Base-by-base conservation (phyloP, 2,888 invertebrate genomes). In the Adineta ricciae region DNA sequence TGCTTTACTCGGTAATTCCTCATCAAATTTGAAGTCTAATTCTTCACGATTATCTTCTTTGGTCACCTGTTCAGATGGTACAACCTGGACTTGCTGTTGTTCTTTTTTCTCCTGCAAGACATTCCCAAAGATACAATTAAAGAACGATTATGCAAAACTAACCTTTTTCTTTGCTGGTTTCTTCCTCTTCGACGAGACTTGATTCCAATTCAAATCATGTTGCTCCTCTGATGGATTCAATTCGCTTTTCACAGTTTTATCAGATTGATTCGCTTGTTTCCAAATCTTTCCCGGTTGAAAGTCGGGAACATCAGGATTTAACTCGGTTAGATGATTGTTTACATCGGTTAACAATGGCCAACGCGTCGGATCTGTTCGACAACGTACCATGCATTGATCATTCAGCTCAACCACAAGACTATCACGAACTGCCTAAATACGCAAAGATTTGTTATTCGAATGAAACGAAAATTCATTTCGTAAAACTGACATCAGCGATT, bases 11-110 rank as follows among this genome's bases (percentile, higher is more conserved):
- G 95, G 94, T 86, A 96, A 91, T 90, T 97, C 96, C 91, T 96
- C 96, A 89, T 97, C 96, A 89, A 97, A 95, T 90, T 95, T 94
- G 91, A 97, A 96, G 90, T 96, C 95, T 87, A 96, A 91, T 90
- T 96, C 96, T 91, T 95, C 95, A 87, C 93, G 92, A 87, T 90
- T 90, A 86, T 86, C 87, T n/a, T 32, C 36, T 32, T n/a, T 54
- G 27, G 24, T n/a, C 41, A 24, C 3, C 9, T 54, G 14, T 54
- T 85, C 41, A 11, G 24, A 14, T 82, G 24, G 24, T 82, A 41
- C 19, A 14, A 27, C 19, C 11, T 83, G 27, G 21, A 8, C 8
- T 50, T n/a, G n/a, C n/a, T 41, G 78, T 78, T 78, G 32, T 27
- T 50, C 83, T 50, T 50, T 50, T 32, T 83, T 46, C 19, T 83